Evolutionary conservation across 2,113 vertebrate species (phyloP).

Genomic region (Cheirogaleus medius): DNA sequence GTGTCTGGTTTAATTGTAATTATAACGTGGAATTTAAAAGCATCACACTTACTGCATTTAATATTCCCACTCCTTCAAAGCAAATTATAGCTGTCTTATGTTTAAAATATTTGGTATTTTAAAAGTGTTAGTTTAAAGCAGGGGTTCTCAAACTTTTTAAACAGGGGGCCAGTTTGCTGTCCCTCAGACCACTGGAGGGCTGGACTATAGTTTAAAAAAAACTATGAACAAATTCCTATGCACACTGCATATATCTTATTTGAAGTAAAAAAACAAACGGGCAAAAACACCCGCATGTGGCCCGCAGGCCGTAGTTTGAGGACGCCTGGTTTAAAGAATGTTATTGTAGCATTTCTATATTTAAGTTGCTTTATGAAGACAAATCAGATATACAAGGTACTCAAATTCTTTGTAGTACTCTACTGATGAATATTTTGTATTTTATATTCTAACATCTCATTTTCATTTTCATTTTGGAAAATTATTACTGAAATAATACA

Average conservation of each 20-base stretch:
- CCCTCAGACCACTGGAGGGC: too few species aligned
- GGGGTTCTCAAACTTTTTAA: too few species aligned
- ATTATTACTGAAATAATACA: not conserved
- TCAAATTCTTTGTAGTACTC: conserved; percentile 22
- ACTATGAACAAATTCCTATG: too few species aligned
- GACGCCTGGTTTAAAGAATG: conserved; percentile 23
- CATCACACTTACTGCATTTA: conserved; percentile 42
- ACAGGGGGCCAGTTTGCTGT: too few species aligned
- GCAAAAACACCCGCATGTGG: too few species aligned
- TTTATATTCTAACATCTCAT: not conserved
- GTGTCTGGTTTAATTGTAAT: conserved; percentile 67
- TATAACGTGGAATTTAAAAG: conserved; percentile 67
- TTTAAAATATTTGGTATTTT: conserved; percentile 25
- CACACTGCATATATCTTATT: too few species aligned
- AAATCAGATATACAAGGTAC: not conserved
- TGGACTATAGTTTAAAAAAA: too few species aligned
- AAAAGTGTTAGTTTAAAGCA: not conserved
- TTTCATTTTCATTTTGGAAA: conserved; percentile 39
- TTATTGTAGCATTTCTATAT: not conserved
- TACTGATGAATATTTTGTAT: not conserved
- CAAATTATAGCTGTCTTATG: conserved; percentile 41
- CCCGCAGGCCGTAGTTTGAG: too few species aligned
- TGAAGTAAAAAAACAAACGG: too few species aligned
- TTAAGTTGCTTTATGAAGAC: conserved; percentile 38
- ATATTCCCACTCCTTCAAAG: conserved; percentile 71